Base-by-base conservation (phyloP, 2,888 invertebrate genomes). In the Mechanitis messenoides region DNA sequence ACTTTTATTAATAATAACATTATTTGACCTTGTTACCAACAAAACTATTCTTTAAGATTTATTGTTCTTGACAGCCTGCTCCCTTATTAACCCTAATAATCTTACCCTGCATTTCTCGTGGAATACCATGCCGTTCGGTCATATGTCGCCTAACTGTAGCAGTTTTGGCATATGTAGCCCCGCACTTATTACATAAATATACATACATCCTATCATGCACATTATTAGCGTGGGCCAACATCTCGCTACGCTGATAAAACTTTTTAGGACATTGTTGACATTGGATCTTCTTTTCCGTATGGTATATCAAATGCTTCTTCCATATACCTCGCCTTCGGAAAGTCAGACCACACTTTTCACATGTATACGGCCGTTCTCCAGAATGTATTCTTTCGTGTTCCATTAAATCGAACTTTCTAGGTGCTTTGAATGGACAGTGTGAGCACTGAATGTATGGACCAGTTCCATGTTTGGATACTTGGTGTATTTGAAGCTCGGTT, bases 311-410 rank as follows among this genome's bases (percentile, higher is more conserved):
- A 69, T 90, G 90, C 31, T 85, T 86, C n/a, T 70, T 81, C 81
- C 84, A 87, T 54, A 87, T 81, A 0, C 79, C 81, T 59, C 77
- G 73, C 61, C 87, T 73, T 0, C 86, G 79, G 72, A 89, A 90
- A 0, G 86, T 87, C 2, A 87, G 63, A 0, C 88, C 88, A 31
- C 90, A 90, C 63, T 84, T 81, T 1, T 88, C 87, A 67, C 90
- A 90, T 0, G 86, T 76, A 45, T 83, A 89, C 0, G 90, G 90
- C 33, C 89, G 64, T 63, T 89, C 89, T 0, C 88, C 89, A 0
- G 88, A 83, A 59, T 90, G 90, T 3, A 86, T 58, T 9, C 89
- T 63, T 35, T 80, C 75, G 65, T 90, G 89, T 72, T 87, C 89
- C 0, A 76, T 77, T 54, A 90, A 69, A 35, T 79, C 80, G 31